phyloP scores from a whole-genome alignment of 1,140 invertebrate species.

The Argopecten irradians region DNA sequence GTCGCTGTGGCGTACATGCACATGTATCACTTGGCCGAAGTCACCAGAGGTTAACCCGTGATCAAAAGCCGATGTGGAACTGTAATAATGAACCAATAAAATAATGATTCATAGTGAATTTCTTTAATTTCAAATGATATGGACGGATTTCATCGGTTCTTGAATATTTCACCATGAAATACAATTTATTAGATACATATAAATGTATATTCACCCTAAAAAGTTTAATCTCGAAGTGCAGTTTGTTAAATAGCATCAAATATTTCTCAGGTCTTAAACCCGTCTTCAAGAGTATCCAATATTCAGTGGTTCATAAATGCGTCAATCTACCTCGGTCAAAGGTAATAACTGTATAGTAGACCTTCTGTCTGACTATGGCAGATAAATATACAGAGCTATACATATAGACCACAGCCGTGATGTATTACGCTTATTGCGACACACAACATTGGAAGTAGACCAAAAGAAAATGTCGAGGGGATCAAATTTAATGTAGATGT shows the following conservation, averaged over 20 bases:
- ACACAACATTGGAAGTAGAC: not conserved
- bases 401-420: not conserved
- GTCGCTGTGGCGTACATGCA: too few species aligned
- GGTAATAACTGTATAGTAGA: not conserved
- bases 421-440: slow-evolving; percentile 2
- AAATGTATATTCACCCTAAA: too few species aligned
- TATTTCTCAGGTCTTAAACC: not conserved
- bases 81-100: too few species aligned
- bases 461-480: not conserved
- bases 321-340: not conserved
- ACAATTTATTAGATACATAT: too few species aligned
- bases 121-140: too few species aligned
- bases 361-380: not conserved
- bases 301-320: not conserved
- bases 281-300: not conserved
- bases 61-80: too few species aligned
- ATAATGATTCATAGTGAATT: too few species aligned
- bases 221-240: too few species aligned
- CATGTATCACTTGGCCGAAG: too few species aligned
- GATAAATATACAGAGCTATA: not conserved
- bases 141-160: too few species aligned
- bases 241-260: not conserved
- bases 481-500: not conserved
- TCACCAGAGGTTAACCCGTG: too few species aligned
- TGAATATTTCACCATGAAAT: too few species aligned